These are phyloP conservation scores for Drosophila testacea DNA, from an alignment of 2,888 invertebrate species.

Conservation along the genomic window DNA sequence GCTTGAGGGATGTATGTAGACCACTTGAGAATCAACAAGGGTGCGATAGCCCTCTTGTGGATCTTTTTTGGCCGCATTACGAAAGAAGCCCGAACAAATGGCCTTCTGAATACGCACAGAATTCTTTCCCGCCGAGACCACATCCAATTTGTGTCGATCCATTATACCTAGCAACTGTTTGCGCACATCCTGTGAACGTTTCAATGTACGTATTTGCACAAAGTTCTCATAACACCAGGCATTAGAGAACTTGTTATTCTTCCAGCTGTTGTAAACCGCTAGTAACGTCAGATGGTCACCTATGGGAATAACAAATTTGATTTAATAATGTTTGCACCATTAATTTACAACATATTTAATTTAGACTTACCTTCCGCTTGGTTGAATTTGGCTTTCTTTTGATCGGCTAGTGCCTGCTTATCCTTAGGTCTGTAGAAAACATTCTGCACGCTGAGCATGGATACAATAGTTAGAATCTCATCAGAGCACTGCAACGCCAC, in stretches of 20 bases:
- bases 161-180: slow-evolving; percentile 99
- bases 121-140: slow-evolving; percentile 98
- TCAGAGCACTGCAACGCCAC: slow-evolving; percentile 99
- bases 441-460: slow-evolving; percentile 99
- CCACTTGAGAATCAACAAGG: slow-evolving; percentile 98
- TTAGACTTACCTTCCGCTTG: slow-evolving; percentile 91
- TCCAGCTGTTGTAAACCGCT: slow-evolving; percentile 99
- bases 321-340: background rate
- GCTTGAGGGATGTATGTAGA: slow-evolving; percentile 99
- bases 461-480: slow-evolving; percentile 98
- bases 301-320: slow-evolving; percentile 9
- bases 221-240: slow-evolving; percentile 99
- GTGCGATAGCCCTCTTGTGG: slow-evolving; percentile 99
- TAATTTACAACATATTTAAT: background rate
- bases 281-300: slow-evolving; percentile 97
- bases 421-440: slow-evolving; percentile 98
- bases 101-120: slow-evolving; percentile 98
- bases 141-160: slow-evolving; percentile 98
- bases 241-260: slow-evolving; percentile 99
- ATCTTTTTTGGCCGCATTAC: slow-evolving; percentile 99
- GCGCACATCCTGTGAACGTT: slow-evolving; percentile 98
- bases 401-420: slow-evolving; percentile 98
- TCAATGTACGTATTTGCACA: slow-evolving; percentile 97
- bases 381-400: slow-evolving; percentile 99
- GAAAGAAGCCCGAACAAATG: slow-evolving; percentile 98